Base-by-base conservation (phyloP, 2,113 vertebrate species). In the Anser cygnoides region DNA sequence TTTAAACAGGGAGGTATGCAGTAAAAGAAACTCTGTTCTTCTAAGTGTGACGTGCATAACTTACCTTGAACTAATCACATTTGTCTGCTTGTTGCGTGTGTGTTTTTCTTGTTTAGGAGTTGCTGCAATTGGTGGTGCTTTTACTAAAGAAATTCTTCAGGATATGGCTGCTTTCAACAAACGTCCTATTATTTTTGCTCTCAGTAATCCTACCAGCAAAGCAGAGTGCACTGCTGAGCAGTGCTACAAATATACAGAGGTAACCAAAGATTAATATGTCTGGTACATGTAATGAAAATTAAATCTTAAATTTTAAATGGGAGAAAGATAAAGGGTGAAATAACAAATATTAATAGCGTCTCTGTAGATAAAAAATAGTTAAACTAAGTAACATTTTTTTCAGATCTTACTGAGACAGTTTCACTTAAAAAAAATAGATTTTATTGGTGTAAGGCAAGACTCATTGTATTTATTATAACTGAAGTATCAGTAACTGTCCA, bases 151-250 rank as follows among this genome's bases (percentile, higher is more conserved):
- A 81, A 99, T 99, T 95, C 98, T 99, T 96, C 98, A 97, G 85
- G 98, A 98, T 81, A 99, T 99, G 99, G 99, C 99, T 62, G 95
- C 97, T 66, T 98, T 99, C 92, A 99, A 99, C 61, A 68, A 99
- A 67, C 97, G 50, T 19, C 99, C 99, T 10, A 98, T 99, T 88
- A 99, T 99, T 97, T 99, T 99, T 87, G 99, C 99, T 83, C 98
- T 99, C 95, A 99, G 99, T 97, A 99, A 99, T 95, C 99, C 99
- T 11, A 99, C 99, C 70, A 99, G 99, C 97, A 99, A 99, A 98
- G 99, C 99, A 23, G 99, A 99, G 93, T 99, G 99, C 89, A 99
- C 99, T 28, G 99, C 99, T 65, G 99, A 99, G 95, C 99, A 99
- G 96, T 99, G 99, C 95, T 99, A 99, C 97, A 97, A 93, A 33